Conservation (phyloP, 2,888 invertebrate species). For the Schizaphis graminum region DNA sequence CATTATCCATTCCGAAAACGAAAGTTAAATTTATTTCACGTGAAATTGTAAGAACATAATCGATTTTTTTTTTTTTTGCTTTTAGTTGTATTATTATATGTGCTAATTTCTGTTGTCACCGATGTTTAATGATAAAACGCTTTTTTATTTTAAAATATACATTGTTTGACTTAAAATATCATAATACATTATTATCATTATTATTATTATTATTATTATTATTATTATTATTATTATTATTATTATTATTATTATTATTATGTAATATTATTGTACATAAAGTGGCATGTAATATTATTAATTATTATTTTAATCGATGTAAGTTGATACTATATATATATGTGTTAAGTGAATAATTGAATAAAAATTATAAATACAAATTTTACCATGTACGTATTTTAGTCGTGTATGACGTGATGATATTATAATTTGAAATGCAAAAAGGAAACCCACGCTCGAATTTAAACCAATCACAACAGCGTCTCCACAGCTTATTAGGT, state of each 20-base stretch:
- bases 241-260: background rate
- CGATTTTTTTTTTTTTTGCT: background rate
- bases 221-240: slow-evolving; percentile 12
- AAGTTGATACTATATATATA: background rate
- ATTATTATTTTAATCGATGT: slow-evolving; percentile 31
- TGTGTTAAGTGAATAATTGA: slow-evolving; percentile 30
- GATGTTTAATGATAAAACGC: background rate
- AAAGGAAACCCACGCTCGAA: background rate
- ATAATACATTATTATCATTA: background rate
- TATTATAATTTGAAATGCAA: background rate
- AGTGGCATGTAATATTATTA: slow-evolving; percentile 36
- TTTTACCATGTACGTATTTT: background rate
- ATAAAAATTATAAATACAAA: slow-evolving; percentile 30
- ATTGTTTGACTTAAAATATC: slow-evolving; percentile 42
- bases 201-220: background rate
- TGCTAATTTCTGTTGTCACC: slow-evolving; percentile 6
- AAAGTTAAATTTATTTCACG: background rate
- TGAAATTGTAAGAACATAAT: background rate
- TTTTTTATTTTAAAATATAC: slow-evolving; percentile 10
- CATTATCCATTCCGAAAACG: background rate
- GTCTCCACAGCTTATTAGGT: background rate
- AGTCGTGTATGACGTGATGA: background rate
- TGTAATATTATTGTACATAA: slow-evolving; percentile 54
- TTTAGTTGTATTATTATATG: slow-evolving; percentile 12
- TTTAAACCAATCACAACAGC: background rate